Base-by-base conservation (phyloP, 2,888 invertebrate species). In the Ommatoiulus sabulosus region DNA sequence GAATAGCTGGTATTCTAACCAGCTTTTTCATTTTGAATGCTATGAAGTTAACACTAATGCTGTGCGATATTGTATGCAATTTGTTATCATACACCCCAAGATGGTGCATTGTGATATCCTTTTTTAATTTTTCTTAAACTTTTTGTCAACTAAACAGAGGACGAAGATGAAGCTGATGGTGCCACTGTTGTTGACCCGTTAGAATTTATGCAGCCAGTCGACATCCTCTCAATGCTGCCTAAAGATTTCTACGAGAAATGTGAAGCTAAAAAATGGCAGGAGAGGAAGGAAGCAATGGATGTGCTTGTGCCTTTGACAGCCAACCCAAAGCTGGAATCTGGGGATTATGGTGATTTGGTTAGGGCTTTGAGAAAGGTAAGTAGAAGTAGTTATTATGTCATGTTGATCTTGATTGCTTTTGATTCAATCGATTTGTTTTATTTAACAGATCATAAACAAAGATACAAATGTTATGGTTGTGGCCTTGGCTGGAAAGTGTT, bases 241-340 rank as follows among this genome's bases (percentile, higher is more conserved):
- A 97, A 97, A 93, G 98, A 99, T 93, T 99, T 99, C 93, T 98
- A 96, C 92, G 98, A 98, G 4, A 97, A 98, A 92, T 92, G 97
- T 4, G 98, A 99, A 91, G 97, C 97, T 0, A 98, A 97, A 93
- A 99, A 98, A 92, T 99, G 98, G 99, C 97, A 97, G 92, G 97
- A 99, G 89, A 94, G 99, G 46, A 98, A 98, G 92, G 98, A 99
- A 92, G 96, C 96, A 0, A 92, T 99, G 17, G 99, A 99, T 91
- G 94, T 94, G 0, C 92, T 99, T 15, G 97, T 97, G 90, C 95
- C 94, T 90, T 92, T 97, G 12, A 96, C 96, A 91, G 92, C 93
- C 72, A 95, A 95, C 92, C 98, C 97, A 0, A 98, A 96, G 92
- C 92, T 99, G 86, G 98, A 98, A 92, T 95, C 95, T 90, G 98